Percentiles rank a stretch among this genome's conserved stretches.
Conservation (phyloP, 2,888 invertebrate species). For the Nomada ferruginata region DNA sequence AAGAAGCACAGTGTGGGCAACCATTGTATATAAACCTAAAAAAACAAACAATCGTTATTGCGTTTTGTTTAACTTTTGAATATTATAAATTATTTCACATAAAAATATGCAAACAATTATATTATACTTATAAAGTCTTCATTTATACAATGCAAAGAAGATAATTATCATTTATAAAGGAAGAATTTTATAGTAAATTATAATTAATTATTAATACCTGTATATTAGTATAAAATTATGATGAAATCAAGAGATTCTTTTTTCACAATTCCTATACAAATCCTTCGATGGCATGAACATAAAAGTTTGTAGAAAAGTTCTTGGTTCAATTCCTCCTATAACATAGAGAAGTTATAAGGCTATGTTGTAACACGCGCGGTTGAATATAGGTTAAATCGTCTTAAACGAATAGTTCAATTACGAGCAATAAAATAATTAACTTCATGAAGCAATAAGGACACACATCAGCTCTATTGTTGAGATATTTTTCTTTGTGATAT, state of each 20-base stretch:
- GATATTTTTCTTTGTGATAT: not conserved
- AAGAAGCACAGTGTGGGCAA: constrained; percentile 91
- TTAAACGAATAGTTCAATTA: constrained; percentile 33
- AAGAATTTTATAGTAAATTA: not conserved
- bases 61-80: constrained; percentile 4
- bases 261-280: constrained; percentile 30
- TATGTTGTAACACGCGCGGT: constrained; percentile 14
- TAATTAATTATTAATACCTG: constrained; percentile 20
- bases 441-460: not conserved
- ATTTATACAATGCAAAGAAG: no score
- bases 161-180: no score
- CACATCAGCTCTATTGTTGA: not conserved
- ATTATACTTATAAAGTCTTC: no score
- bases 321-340: constrained; percentile 4
- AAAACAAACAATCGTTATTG: constrained; percentile 13
- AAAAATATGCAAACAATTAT: not conserved
- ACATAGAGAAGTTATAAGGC: constrained; percentile 28
- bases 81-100: not conserved
- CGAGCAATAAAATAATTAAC: constrained; percentile 18
- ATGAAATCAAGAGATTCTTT: constrained; percentile 21
- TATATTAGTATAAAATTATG: constrained; percentile 37
- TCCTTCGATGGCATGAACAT: constrained; percentile 32
- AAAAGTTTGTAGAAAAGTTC: constrained; percentile 29
- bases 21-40: constrained; percentile 85
- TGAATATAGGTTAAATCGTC: constrained; percentile 31